Conservation (phyloP, 2,113 vertebrate genomes). For the Pterophyllum scalare region DNA sequence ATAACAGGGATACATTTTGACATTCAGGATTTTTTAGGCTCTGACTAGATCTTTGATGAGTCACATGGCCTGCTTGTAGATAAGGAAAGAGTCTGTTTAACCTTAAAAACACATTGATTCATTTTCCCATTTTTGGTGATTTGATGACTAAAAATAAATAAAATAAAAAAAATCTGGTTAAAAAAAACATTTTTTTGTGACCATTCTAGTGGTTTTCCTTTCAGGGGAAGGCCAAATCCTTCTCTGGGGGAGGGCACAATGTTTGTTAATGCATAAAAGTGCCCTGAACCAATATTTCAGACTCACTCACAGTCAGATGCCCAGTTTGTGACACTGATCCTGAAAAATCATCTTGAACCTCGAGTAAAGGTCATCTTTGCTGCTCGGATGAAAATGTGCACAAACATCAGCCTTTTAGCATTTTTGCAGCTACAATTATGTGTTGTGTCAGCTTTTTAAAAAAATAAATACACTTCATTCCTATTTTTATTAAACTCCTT, state of each 20-base stretch:
- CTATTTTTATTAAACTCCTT: background rate
- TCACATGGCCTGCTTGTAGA: background rate
- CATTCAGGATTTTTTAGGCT: no score
- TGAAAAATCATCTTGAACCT: background rate
- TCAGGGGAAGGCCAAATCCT: background rate
- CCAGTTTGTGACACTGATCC: background rate
- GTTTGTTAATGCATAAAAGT: no score
- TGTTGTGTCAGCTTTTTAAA: background rate
- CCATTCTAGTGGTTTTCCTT: background rate
- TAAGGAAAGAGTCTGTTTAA: background rate
- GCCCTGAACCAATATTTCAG: background rate
- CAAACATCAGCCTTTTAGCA: background rate
- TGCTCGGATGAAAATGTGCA: background rate
- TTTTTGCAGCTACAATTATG: background rate
- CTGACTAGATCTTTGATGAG: background rate
- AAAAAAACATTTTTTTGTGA: background rate
- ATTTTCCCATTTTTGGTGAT: background rate
- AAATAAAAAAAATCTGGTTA: background rate
- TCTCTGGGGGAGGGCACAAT: background rate
- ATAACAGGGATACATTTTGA: no score
- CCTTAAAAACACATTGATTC: rapidly evolving
- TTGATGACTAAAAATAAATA: background rate
- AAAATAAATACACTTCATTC: background rate
- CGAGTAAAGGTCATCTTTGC: background rate
- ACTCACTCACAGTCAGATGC: background rate